Percentiles rank a stretch among this genome's conserved stretches.
Conservation (phyloP, 2,113 vertebrate species). For the Microcebus jonahi region DNA sequence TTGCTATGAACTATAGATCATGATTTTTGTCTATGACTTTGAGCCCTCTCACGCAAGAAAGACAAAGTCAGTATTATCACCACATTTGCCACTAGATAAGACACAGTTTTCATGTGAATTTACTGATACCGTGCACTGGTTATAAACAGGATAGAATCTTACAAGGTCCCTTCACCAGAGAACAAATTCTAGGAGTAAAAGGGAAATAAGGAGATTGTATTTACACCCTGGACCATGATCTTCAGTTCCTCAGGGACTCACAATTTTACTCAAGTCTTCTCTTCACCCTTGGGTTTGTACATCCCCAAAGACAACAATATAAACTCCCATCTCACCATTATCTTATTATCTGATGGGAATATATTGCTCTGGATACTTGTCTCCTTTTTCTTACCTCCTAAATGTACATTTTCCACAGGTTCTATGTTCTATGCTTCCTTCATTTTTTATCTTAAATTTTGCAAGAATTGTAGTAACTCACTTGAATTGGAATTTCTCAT, state of each 20-base stretch:
- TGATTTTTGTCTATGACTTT: background rate
- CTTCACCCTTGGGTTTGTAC: background rate
- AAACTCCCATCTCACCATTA: no score
- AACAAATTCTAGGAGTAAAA: background rate
- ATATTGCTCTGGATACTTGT: no score
- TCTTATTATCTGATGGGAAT: no score
- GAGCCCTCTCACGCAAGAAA: background rate
- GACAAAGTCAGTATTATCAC: background rate
- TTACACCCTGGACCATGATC: background rate
- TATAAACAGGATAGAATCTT: background rate
- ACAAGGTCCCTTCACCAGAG: background rate
- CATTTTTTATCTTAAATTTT: background rate
- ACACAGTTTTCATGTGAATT: background rate
- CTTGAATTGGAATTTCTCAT: no score
- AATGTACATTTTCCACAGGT: no score
- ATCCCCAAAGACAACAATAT: no score
- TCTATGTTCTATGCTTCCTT: no score
- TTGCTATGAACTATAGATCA: background rate
- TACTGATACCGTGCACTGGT: background rate
- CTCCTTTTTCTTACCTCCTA: no score
- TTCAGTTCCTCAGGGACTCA: background rate
- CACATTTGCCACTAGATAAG: background rate
- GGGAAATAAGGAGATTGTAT: background rate
- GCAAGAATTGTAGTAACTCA: no score
- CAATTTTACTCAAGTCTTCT: background rate